Evolutionary conservation across 2,113 vertebrate genomes (phyloP).

Genomic region (Romanogobio albipinnatus): DNA sequence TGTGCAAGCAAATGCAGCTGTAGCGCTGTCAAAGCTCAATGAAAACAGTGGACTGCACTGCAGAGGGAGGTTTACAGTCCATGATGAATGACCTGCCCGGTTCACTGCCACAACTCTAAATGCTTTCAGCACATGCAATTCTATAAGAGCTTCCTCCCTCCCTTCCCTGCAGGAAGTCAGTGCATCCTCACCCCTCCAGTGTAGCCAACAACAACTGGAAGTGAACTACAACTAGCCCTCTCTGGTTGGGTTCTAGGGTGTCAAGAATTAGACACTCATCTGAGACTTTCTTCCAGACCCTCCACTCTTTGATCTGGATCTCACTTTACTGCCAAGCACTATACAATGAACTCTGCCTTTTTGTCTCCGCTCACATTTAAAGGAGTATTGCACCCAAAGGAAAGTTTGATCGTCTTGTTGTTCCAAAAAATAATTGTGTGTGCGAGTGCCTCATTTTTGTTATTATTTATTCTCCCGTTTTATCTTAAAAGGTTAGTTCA

Average conservation of each 20-base stretch:
- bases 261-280: background rate
- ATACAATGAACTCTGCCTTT: background rate
- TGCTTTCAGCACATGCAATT: constrained; percentile 11
- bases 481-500: no score
- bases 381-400: background rate
- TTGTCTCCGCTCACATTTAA: background rate
- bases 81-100: constrained; percentile 14
- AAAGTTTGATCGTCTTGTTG: background rate
- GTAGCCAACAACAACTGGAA: constrained; percentile 2
- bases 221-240: background rate
- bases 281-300: background rate
- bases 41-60: background rate
- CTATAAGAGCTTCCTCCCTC: constrained; percentile 20
- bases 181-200: background rate
- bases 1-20: background rate
- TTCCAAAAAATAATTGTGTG: background rate
- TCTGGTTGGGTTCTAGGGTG: background rate
- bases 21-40: background rate
- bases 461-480: no score
- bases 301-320: constrained; percentile 9
- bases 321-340: background rate
- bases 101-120: constrained; percentile 26
- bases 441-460: no score
- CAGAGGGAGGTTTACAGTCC: constrained; percentile 21
- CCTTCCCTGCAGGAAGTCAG: background rate